Conservation (phyloP, 2,113 vertebrate genomes). For the Crypturellus undulatus region DNA sequence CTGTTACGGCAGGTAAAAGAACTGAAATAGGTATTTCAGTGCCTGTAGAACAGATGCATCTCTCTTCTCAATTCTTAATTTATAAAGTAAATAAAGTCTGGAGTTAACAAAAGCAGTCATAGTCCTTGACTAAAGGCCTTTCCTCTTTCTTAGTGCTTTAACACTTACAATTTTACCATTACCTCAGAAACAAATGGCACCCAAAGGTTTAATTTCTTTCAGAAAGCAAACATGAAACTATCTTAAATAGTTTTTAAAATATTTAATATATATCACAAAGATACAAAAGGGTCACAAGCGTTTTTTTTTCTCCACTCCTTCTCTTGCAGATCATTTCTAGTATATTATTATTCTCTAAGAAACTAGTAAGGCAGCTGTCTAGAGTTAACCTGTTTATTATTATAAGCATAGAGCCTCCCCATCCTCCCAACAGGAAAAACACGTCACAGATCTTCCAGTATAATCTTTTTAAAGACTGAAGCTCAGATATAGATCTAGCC, state of each 20-base stretch:
- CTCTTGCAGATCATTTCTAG: background rate
- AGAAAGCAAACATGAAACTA: background rate
- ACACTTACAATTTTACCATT: background rate
- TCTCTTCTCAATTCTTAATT: background rate
- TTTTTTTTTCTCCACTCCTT: background rate
- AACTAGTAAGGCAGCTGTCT: background rate
- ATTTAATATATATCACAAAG: background rate
- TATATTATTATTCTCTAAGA: background rate
- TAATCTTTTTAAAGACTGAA: constrained; percentile 15
- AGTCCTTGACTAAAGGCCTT: background rate
- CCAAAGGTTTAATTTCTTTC: background rate
- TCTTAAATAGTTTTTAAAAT: background rate
- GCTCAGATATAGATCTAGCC: background rate
- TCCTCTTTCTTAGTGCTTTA: background rate
- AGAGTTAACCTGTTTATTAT: constrained; percentile 5
- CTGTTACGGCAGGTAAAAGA: background rate
- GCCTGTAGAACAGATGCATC: background rate
- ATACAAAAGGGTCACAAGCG: background rate
- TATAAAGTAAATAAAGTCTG: background rate
- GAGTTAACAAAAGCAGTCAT: background rate
- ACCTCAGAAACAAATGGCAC: background rate
- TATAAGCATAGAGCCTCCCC: background rate
- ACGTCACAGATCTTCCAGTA: background rate
- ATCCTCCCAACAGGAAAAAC: constrained; percentile 36
- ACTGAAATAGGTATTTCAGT: background rate